Conservation (phyloP, 2,888 invertebrate species). For the Leptopilina syphax region DNA sequence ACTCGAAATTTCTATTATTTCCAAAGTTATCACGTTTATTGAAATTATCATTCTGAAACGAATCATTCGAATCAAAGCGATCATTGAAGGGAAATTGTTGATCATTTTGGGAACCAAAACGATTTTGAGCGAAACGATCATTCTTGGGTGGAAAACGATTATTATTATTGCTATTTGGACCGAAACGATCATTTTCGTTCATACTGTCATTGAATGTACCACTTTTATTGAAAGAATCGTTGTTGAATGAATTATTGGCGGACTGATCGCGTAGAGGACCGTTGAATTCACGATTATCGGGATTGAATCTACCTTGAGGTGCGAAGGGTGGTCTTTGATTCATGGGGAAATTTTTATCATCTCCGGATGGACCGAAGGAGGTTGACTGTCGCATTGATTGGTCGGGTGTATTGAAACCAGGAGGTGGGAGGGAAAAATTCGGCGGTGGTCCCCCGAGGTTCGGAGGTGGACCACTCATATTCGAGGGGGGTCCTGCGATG, state of each 20-base stretch:
- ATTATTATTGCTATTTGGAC: slow-evolving; percentile 22
- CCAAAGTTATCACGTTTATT: slow-evolving; percentile 41
- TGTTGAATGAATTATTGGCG: slow-evolving; percentile 55
- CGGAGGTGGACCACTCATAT: not conserved
- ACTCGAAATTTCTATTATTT: slow-evolving; percentile 21
- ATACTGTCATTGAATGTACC: slow-evolving; percentile 40
- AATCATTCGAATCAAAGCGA: slow-evolving; percentile 52
- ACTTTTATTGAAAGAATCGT: slow-evolving; percentile 47
- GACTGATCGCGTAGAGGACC: slow-evolving; percentile 46
- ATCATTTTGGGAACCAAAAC: slow-evolving; percentile 43
- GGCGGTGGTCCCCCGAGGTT: slow-evolving; percentile 53
- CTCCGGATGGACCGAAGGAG: slow-evolving; percentile 39
- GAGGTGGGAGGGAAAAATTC: slow-evolving; percentile 57
- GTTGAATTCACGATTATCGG: slow-evolving; percentile 40
- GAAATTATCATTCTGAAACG: slow-evolving; percentile 44
- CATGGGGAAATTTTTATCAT: slow-evolving; percentile 40
- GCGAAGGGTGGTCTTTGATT: slow-evolving; percentile 57
- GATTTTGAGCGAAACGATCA: slow-evolving; percentile 44
- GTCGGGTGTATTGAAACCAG: slow-evolving; percentile 51
- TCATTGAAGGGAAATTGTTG: slow-evolving; percentile 48
- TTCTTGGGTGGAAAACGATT: slow-evolving; percentile 48
- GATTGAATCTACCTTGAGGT: slow-evolving; percentile 51
- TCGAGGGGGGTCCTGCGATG: not conserved
- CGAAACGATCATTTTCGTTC: slow-evolving; percentile 50
- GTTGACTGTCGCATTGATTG: slow-evolving; percentile 5